Evolutionary conservation across 2,888 invertebrate species (phyloP).

Genomic region (Drosophila hawaiiensis): DNA sequence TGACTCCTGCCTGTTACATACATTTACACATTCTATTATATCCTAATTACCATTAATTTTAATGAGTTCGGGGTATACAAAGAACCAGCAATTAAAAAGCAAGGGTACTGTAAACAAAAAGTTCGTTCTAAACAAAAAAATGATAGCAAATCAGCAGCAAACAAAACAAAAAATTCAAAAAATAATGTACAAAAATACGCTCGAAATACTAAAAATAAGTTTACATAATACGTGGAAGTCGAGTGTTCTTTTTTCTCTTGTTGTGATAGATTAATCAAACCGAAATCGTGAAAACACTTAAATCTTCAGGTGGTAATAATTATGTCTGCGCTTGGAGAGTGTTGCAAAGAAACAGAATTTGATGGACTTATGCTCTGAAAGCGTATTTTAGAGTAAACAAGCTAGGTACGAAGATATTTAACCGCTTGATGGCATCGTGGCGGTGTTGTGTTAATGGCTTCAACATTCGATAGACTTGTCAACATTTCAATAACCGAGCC

Average conservation of each 20-base stretch:
- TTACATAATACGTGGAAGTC: conserved; percentile 16
- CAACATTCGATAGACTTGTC: conserved; percentile 40
- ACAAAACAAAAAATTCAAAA: conserved; percentile 11
- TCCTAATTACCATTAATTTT: background rate
- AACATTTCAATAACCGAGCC: conserved; percentile 41
- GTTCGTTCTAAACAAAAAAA: conserved; percentile 18
- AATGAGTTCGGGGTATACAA: background rate
- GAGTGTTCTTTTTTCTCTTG: background rate
- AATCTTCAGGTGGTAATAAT: conserved; percentile 44
- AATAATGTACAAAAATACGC: background rate
- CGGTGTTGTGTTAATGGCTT: conserved; percentile 18
- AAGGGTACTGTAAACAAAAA: conserved; percentile 34
- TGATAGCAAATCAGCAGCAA: conserved; percentile 27
- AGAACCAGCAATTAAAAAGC: background rate
- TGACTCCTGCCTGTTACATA: background rate
- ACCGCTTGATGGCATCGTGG: conserved; percentile 17
- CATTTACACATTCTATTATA: background rate
- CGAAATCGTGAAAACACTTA: conserved; percentile 19
- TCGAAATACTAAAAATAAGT: conserved; percentile 25
- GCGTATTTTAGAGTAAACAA: conserved; percentile 25
- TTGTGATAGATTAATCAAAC: conserved; percentile 31
- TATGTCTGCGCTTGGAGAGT: conserved; percentile 35
- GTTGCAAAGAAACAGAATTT: conserved; percentile 28
- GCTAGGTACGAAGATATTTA: conserved; percentile 18
- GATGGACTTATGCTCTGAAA: conserved; percentile 36